Base-by-base conservation (phyloP, 2,113 vertebrate species). In the Puma concolor region DNA sequence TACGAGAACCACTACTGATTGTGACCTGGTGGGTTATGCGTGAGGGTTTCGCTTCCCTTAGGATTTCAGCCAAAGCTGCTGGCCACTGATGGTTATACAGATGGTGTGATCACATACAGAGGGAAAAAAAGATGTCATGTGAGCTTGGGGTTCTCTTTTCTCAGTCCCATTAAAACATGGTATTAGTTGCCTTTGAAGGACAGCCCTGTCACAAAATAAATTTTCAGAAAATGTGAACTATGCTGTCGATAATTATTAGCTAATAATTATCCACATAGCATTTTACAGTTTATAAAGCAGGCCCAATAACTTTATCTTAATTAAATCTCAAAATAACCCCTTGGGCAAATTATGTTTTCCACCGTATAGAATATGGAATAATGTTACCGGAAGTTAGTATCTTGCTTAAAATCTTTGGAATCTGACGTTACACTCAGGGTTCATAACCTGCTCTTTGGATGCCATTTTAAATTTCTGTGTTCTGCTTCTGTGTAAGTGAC, bases 201-300 rank as follows among this genome's bases (percentile, higher is more conserved):
- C 29, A 86, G 21, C 19, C 15, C 31, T 23, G 50, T n/a, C 19
- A 60, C 12, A 77, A 83, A 93, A 71, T 23, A 71, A 33, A 44
- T 36, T 67, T 92, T 72, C 19, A 72, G 31, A 29, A 25, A 69
- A 67, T 80, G 11, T 92, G 38, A 74, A 4, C 23, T 85, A 64
- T 81, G 92, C n/a, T 94, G n/a, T 80, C 74, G 84, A 57, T 86
- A 85, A 76, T 29, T 38, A n/a, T 48, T n/a, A 91, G 76, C 5
- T 77, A 67, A 41, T 60, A 66, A 77, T 82, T 82, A 81, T 76
- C 48, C 64, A 60, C 7, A 33, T 25, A 69, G 21, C 57, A 21
- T 60, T 96, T 95, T 80, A 69, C 9, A 74, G n/a, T 91, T 95
- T 96, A 13, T 84, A 41, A 93, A 96, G 33, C 38, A 91, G 15